Base-by-base conservation (phyloP, 2,113 vertebrate species). In the Salvelinus fontinalis region DNA sequence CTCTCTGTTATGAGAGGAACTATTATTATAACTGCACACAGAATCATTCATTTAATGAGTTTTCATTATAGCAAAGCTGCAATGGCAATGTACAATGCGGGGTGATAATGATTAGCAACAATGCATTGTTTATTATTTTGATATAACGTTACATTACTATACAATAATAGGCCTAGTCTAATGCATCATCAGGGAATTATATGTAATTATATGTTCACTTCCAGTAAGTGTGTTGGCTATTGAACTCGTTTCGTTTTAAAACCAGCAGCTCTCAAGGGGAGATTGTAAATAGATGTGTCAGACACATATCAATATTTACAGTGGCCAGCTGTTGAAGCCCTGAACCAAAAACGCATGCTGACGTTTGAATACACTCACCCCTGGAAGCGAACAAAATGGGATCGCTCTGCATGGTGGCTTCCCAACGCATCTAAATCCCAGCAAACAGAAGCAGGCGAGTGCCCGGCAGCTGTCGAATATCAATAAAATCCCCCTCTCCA, bases 321-420 rank as follows among this genome's bases (percentile, higher is more conserved):
- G 14, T 20, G 27, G 3, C 29, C 24, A 20, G 31, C 29, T 8
- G 31, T 48, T 27, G 4, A 31, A 18, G 67, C 18, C 1, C 13
- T 65, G 14, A 24, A 66, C 71, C 48, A 34, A 16, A 68, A 27
- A 29, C 9, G 27, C n/a, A 69, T 44, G 59, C 75, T 68, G 66
- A 75, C 9, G 51, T 54, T 16, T 3, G n/a, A 14, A 7, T 27
- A 60, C 75, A 92, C 91, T 91, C 88, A 93, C 86, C 91, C 85
- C 87, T 88, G 82, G 90, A 92, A 84, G 89, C 76, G 88, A 92
- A 94, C 34, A 91, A 75, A 70, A 88, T 76, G 14, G 91, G 88
- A 73, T 94, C 92, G 84, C 84, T 89, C 81, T 87, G 89, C 92
- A 92, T 84, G 48, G 79, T 88, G 67, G 67, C 12, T 9, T 79